A percentile compares a stretch with the other conserved stretches of the same genome.
Evolutionary conservation across 2,113 vertebrate genomes (phyloP).

Genomic region (Cricetomys ansorgei): DNA sequence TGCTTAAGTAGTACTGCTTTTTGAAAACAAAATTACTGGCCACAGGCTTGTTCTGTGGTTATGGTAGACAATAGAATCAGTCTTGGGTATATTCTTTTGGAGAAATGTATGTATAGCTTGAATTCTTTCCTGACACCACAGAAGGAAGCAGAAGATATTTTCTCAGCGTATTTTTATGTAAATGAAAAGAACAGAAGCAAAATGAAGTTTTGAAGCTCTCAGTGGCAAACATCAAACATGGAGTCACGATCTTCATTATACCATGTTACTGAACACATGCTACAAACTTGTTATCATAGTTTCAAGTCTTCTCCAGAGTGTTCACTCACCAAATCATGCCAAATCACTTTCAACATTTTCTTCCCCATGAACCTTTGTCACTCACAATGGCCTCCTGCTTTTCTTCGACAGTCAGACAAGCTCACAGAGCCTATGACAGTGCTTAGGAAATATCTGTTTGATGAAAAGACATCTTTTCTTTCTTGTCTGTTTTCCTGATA

Average conservation of each 20-base stretch:
- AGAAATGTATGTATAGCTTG: background rate
- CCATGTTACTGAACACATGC: background rate
- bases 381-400: background rate
- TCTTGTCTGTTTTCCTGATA: background rate
- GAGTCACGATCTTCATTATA: background rate
- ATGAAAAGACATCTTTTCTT: background rate
- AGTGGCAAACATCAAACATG: background rate
- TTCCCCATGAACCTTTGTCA: no score
- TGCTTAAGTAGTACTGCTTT: background rate
- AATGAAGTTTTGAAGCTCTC: background rate
- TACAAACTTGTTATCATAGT: background rate
- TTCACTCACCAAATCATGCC: rapidly evolving
- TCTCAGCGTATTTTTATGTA: background rate
- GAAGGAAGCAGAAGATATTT: rapidly evolving
- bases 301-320: background rate
- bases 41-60: background rate
- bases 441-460: background rate
- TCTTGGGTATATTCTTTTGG: background rate
- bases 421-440: rapidly evolving
- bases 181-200: background rate
- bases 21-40: background rate
- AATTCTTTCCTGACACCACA: background rate
- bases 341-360: background rate
- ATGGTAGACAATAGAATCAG: no score
- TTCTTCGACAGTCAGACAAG: background rate